Conservation (phyloP, 2,888 invertebrate genomes). For the Drosophila lutescens region DNA sequence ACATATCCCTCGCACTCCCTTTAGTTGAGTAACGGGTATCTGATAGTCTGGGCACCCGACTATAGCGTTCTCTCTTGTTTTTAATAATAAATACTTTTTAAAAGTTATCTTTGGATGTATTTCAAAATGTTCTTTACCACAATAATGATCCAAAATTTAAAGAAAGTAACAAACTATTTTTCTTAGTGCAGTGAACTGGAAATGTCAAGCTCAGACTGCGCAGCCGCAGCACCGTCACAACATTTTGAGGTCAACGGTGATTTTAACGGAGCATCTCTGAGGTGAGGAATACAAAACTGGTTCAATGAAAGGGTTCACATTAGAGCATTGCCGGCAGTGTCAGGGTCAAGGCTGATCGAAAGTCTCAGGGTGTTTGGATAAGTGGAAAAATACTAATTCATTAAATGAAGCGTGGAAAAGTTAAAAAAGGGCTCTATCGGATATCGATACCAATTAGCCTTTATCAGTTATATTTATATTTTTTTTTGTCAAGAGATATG, state of each 20-base stretch:
- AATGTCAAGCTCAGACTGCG: conserved; percentile 5
- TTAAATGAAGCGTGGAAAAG: conserved; percentile 41
- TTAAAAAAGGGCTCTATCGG: conserved; percentile 7
- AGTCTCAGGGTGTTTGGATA: conserved; percentile 12
- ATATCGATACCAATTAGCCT: background rate
- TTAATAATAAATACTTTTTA: no score
- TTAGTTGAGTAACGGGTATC: no score
- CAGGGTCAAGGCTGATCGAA: conserved; percentile 52
- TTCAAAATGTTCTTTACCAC: no score
- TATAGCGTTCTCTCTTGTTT: no score
- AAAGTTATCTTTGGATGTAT: no score
- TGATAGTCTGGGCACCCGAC: no score
- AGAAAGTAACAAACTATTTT: no score
- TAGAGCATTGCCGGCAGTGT: conserved; percentile 56
- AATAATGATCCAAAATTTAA: no score
- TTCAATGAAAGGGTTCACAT: conserved; percentile 52
- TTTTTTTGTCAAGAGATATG: conserved; percentile 2
- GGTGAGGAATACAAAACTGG: conserved; percentile 28
- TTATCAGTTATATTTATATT: background rate
- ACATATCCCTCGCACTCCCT: no score
- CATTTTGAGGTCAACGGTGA: conserved; percentile 75
- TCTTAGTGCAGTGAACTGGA: background rate
- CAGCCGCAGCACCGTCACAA: conserved; percentile 25
- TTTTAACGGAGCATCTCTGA: conserved; percentile 61
- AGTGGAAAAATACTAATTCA: conserved; percentile 21